Base-by-base conservation (phyloP, 2,888 invertebrate species). In the Coenonympha arcania region DNA sequence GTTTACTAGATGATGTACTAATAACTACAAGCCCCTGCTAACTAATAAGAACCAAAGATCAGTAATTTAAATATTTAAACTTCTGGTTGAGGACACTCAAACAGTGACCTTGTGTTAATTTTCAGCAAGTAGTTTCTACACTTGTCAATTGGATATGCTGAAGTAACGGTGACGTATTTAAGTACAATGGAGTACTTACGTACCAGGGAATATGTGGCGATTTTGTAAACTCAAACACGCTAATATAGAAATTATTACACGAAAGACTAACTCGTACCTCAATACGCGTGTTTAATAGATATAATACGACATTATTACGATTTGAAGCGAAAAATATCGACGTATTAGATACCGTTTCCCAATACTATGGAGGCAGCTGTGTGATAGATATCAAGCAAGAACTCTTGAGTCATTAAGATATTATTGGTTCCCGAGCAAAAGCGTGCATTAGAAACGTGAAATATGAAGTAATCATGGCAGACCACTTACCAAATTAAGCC, bases 401-500 rank as follows among this genome's bases (percentile, higher is more conserved):
- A 16, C 20, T 13, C 13, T 3, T 9, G 16, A 18, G 41, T 28
- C 20, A 43, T 24, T 34, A 20, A 44, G 36, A 40, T 22, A 37
- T 36, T 36, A 40, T 36, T 49, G 39, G 52, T 49, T 48, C 16
- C 18, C 5, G 26, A 11, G 40, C 37, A 44, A 37, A 48, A 40
- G 37, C 39, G 44, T 37, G 39, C 34, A 31, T 11, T 34, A 16
- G 28, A 30, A 36, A 34, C 37, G 33, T 26, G 22, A 41, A 26
- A 42, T 48, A 39, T 30, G 28, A 18, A 20, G 26, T 49, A 50
- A 46, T 55, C 50, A 40, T 46, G 41, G 31, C 44, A 37, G 44
- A 39, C 39, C 50, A 79, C 89, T 88, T 77, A 90, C 90, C 90
- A 89, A 88, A 86, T 84, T 88, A 87, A 89, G 92, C 92, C 92